Evolutionary conservation across 30 jellyfish, hydroid and myxozoan genomes (phyloP).

Genomic region (Aurelia coerulea): DNA sequence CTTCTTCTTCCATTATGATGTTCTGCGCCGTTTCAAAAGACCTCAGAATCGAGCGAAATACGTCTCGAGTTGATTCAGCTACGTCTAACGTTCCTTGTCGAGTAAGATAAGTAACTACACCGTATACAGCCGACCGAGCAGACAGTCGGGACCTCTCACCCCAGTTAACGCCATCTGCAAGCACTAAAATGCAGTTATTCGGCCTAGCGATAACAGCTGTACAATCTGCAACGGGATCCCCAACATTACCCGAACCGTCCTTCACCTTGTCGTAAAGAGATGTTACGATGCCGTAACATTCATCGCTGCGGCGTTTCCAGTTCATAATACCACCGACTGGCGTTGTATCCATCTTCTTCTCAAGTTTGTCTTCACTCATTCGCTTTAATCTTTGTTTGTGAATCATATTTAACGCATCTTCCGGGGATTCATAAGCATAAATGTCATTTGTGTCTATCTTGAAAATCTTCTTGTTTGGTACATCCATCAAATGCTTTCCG

Average conservation of each 20-base stretch:
- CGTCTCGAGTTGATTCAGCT: constrained; percentile 77
- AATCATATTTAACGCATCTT: constrained; percentile 41
- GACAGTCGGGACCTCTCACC: constrained; percentile 88
- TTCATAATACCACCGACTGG: constrained; percentile 64
- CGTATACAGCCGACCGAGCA: constrained; percentile 81
- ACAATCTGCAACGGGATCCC: constrained; percentile 95
- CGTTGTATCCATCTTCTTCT: constrained; percentile 13
- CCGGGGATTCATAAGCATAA: constrained; percentile 80
- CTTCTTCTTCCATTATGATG: constrained; percentile 79
- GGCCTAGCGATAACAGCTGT: constrained; percentile 77
- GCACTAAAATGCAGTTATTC: constrained; percentile 66
- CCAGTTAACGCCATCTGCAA: constrained; percentile 99
- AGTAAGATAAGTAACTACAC: constrained; percentile 63
- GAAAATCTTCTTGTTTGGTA: constrained; percentile 67
- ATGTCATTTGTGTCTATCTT: constrained; percentile 27
- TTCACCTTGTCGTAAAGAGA: constrained; percentile 65
- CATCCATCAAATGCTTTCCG: constrained; percentile 73
- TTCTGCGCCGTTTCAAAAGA: constrained; percentile 86
- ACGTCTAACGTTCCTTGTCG: constrained; percentile 26
- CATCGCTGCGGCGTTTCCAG: constrained; percentile 80
- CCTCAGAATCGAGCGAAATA: constrained; percentile 66
- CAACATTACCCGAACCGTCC: constrained; percentile 45
- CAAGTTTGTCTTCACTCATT: neutral
- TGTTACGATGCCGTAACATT: constrained; percentile 79
- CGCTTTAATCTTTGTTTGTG: constrained; percentile 53